A percentile compares a stretch with the other conserved stretches of the same genome.
These are phyloP conservation scores for Callyntrura sp. DNA, from an alignment of 2,888 invertebrate genomes.

Conservation along the genomic window DNA sequence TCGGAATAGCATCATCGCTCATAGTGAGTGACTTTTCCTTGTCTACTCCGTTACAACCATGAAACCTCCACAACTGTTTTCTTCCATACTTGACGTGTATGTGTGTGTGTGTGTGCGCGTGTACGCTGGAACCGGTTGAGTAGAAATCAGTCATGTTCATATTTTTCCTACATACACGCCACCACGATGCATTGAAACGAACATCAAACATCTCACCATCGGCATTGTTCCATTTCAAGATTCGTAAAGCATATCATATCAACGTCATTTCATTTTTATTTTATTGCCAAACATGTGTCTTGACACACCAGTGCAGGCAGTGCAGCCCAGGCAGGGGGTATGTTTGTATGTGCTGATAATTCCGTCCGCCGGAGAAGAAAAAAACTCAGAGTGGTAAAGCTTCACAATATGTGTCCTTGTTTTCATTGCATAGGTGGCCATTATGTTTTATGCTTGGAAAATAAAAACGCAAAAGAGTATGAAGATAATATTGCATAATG, in stretches of 20 bases:
- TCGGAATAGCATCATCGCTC: neutral
- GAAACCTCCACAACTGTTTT: neutral
- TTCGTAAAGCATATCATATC: slow-evolving; percentile 44
- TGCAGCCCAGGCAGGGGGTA: neutral
- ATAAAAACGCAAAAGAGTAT: neutral
- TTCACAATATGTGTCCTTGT: neutral
- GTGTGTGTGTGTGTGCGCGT: too few species aligned
- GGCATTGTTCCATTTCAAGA: slow-evolving; percentile 25
- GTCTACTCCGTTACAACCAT: neutral
- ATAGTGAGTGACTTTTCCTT: slow-evolving; percentile 11
- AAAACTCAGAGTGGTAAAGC: neutral
- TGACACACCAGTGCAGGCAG: neutral
- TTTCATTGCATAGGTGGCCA: neutral
- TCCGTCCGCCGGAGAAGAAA: neutral
- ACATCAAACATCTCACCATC: neutral
- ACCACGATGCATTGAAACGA: neutral
- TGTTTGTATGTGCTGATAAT: neutral
- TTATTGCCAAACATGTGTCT: slow-evolving; percentile 14
- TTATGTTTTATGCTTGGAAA: too few species aligned
- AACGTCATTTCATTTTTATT: slow-evolving; percentile 40
- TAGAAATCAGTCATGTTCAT: neutral
- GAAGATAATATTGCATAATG: neutral
- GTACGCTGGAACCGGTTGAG: neutral
- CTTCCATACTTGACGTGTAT: neutral
- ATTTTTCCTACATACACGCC: neutral